phyloP scores from a whole-genome alignment of 2,113 vertebrate species.

The Dasyornis broadbenti region DNA sequence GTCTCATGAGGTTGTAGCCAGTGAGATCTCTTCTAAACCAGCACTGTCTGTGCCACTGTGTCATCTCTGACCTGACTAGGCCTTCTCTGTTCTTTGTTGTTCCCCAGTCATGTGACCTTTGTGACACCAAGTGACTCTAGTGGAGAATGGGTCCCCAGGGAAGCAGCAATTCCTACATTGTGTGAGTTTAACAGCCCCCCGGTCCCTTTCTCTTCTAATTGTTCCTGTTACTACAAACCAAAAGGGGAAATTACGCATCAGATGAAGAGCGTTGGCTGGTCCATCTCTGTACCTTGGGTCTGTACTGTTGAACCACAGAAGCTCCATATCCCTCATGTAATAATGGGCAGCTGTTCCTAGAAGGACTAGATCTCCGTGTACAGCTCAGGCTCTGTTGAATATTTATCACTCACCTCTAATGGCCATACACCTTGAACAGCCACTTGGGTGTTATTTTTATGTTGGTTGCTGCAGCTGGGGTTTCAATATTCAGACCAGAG shows the following conservation, averaged over 20 bases:
- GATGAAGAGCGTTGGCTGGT: fast-evolving
- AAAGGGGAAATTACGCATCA: background rate
- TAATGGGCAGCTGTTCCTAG: background rate
- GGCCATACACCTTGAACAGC: background rate
- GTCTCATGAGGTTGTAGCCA: background rate
- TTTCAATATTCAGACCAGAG: background rate
- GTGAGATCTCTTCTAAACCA: background rate
- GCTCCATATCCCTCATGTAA: background rate
- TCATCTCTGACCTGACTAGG: background rate
- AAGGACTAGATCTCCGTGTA: background rate
- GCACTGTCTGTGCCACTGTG: background rate
- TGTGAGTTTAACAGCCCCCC: background rate
- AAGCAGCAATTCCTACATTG: background rate
- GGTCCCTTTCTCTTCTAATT: background rate
- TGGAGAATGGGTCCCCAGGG: background rate
- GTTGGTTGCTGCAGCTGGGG: background rate
- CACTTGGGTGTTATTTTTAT: background rate
- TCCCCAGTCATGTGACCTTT: background rate
- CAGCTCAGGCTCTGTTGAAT: background rate
- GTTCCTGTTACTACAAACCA: background rate
- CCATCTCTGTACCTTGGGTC: background rate
- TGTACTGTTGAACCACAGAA: background rate
- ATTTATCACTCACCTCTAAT: background rate
- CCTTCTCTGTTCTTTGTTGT: background rate
- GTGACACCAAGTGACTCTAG: background rate